Base-by-base conservation (phyloP, 2,797 vertebrate species). In the Melanotaenia trifasciata region DNA sequence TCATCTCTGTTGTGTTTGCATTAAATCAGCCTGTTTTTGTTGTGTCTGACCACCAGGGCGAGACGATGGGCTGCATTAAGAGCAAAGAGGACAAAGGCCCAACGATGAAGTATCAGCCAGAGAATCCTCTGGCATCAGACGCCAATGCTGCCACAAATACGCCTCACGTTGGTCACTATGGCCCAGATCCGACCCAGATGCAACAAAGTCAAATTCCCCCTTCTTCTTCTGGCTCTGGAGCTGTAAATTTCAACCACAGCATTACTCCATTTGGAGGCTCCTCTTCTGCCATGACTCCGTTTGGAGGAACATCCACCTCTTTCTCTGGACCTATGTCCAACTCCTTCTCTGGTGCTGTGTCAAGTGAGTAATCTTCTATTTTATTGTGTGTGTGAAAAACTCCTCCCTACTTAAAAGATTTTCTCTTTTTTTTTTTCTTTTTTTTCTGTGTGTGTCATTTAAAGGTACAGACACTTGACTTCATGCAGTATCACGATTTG, bases 41-140 rank as follows among this genome's bases (percentile, higher is more conserved):
- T 64, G 30, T 74, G 47, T 86, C 68, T 82, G 63, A 87, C 45
- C 79, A 94, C 64, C 75, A 80, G 87, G 94, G 81, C 87, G 86
- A 90, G 84, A 93, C 90, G 65, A 98, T 98, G 97, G 97, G 97
- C 90, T 98, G 97, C 88, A 94, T 98, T 81, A 97, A 97, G 94
- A 98, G 97, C 92, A 98, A 98, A 91, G 95, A 97, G 91, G 95
- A 96, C 90, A 98, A 98, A 94, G 94, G 95, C 86, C 93, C 96
- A 35, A 45, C 93, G 2, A 95, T 96, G 93, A 97, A 98, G 86
- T 97, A 96, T 60, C 94, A 95, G 85, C 90, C 94, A 10, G 97
- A 98, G 67, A 96, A 90, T 64, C 78, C 94, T 72, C 83, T 93
- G 5, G 92, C 90, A 69, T 92, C 95, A 0, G 92, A 96, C 70